Conservation (phyloP, 2,113 vertebrate genomes). For the Mobula hypostoma region DNA sequence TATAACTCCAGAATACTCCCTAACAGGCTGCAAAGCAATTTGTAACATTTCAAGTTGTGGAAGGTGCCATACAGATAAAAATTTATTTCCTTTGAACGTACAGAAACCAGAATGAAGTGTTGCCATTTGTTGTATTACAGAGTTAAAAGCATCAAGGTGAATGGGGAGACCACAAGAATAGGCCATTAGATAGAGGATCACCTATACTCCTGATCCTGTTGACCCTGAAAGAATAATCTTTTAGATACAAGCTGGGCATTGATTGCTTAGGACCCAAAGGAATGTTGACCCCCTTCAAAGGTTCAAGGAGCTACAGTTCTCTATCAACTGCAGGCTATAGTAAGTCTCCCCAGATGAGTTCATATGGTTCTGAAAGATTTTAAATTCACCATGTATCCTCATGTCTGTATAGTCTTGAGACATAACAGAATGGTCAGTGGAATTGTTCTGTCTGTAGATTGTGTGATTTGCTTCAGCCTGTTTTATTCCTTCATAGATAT, state of each 20-base stretch:
- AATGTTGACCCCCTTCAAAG: not conserved
- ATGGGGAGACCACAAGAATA: too few relatives aligned
- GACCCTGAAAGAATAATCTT: not conserved
- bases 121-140: not conserved
- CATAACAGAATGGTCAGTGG: not conserved
- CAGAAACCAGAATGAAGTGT: not conserved
- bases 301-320: not conserved
- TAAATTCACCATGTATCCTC: not conserved
- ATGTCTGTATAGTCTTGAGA: not conserved
- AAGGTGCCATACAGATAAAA: not conserved
- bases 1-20: too few relatives aligned
- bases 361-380: not conserved
- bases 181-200: too few relatives aligned
- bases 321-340: too few relatives aligned
- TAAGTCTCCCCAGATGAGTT: not conserved
- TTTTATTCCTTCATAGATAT: not conserved
- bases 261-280: not conserved
- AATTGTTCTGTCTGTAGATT: not conserved
- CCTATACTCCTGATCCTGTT: too few relatives aligned
- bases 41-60: not conserved
- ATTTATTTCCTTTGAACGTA: not conserved
- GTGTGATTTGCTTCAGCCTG: not conserved
- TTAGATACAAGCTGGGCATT: too few relatives aligned
- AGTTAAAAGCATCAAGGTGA: not conserved
- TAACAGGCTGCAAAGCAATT: too few relatives aligned